Conservation (phyloP, 2,797 vertebrate genomes). For the Enoplosus armatus region DNA sequence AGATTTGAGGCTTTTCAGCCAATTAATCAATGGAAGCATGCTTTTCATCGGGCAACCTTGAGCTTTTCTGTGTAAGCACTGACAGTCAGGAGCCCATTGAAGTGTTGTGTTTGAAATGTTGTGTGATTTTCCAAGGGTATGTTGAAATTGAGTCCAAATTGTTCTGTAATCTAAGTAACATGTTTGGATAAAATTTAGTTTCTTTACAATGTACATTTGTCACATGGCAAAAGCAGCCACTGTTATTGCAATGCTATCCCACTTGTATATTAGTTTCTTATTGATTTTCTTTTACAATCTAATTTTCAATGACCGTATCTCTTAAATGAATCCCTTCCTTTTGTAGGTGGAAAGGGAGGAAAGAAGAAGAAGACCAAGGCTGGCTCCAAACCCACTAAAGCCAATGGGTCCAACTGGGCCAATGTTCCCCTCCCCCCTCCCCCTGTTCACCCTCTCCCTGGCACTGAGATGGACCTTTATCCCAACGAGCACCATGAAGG, state of each 20-base stretch:
- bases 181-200: constrained; percentile 62
- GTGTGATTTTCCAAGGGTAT: constrained; percentile 53
- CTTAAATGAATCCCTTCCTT: constrained; percentile 36
- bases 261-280: constrained; percentile 51
- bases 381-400: constrained; percentile 91
- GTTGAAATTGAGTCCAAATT: constrained; percentile 57
- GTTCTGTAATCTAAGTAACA: constrained; percentile 50
- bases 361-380: constrained; percentile 99
- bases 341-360: constrained; percentile 97
- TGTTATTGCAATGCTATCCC: constrained; percentile 42
- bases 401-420: constrained; percentile 96
- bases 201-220: constrained; percentile 55
- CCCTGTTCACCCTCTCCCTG: constrained; percentile 95
- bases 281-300: constrained; percentile 55
- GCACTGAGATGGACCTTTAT: constrained; percentile 96
- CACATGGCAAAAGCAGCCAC: constrained; percentile 45
- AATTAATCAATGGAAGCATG: constrained; percentile 77
- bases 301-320: constrained; percentile 33
- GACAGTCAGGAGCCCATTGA: constrained; percentile 70
- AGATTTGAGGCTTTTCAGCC: constrained; percentile 81
- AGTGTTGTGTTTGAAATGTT: constrained; percentile 70
- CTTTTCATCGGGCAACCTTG: constrained; percentile 84
- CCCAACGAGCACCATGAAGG: constrained; percentile 92
- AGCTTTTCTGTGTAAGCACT: constrained; percentile 68
- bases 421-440: constrained; percentile 96